Evolutionary conservation across 2,888 invertebrate genomes (phyloP), one percentile per base, ranked within the genome.

Genomic region (Phorcus lineatus): DNA sequence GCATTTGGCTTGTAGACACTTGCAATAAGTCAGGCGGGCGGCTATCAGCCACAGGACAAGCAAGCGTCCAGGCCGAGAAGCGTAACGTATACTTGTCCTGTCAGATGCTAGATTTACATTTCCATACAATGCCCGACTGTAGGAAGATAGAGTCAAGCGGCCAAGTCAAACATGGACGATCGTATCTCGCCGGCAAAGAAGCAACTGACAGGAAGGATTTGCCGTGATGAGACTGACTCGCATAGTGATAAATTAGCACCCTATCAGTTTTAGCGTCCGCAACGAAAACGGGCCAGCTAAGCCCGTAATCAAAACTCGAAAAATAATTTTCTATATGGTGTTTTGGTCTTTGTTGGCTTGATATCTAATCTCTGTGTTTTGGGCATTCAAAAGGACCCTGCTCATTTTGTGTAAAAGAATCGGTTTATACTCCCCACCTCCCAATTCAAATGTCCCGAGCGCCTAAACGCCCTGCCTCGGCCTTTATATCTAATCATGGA

Each of bases 401-500:
- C 36, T 19, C 40, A 70, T 70, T 70, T 70, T 31, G 40, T 70
- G 70, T 70, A 70, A 70, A 70, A 70, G 70, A 70, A 70, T 36
- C 70, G 40, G 11, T 70, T 70, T 70, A 70, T 70, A 40, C 24
- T 47, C 47, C 70, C 70, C 31, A 9, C 70, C 40, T 70, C 40
- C 36, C 36, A n/a, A 36, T 70, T 31, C 31, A 70, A 70, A 70
- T 36, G 36, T 16, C 70, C 40, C 40, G 36, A 70, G 70, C 70
- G 70, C 70, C 40, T 70, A 70, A 70, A 70, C 19, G 76, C 31
- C 55, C 31, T 13, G 36, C 31, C 76, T 24, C 54, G 31, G 55
- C 54, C 76, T 24, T 67, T 76, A 53, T n/a, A 76, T 55, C 76
- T 76, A 76, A 76, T 76, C 76, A 36, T 19, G 54, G 54, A 28